phyloP scores from a whole-genome alignment of 2,797 vertebrate genomes.

The Brachyalestes nurse region DNA sequence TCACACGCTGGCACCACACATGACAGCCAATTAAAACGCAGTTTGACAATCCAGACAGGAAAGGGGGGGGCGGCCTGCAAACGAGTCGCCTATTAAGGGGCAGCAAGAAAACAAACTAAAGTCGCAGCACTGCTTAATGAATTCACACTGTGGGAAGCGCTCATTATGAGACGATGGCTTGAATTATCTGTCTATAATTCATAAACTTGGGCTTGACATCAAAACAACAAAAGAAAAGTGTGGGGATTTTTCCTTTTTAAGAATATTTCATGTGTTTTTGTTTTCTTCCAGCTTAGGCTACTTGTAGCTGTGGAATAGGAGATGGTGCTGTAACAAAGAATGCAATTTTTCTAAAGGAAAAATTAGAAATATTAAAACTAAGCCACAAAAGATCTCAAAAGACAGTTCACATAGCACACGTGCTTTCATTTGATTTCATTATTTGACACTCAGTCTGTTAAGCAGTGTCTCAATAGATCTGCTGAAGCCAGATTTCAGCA shows the following conservation, averaged over 20 bases:
- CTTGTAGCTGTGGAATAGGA: background rate
- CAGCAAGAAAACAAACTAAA: conserved; percentile 10
- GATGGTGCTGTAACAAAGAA: background rate
- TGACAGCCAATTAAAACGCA: conserved; percentile 61
- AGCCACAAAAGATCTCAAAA: background rate
- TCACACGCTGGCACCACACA: conserved; percentile 51
- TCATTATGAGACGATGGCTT: conserved; percentile 15
- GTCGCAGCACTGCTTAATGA: conserved; percentile 29
- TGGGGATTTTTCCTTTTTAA: too few relatives aligned
- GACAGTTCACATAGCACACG: background rate
- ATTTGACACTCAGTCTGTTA: background rate
- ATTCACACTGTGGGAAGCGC: conserved; percentile 27
- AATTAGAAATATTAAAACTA: background rate
- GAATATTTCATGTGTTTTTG: background rate
- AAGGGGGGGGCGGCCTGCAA: conserved; percentile 12
- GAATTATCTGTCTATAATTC: background rate
- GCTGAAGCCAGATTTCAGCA: background rate
- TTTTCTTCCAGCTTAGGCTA: background rate
- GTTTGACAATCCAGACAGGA: conserved; percentile 37
- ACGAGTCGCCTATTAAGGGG: conserved; percentile 35
- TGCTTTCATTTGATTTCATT: conserved; percentile 17
- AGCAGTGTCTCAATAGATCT: background rate
- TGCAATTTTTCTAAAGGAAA: background rate
- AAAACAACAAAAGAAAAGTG: background rate
- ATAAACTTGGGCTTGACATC: background rate